Evolutionary conservation across 2,797 vertebrate species (phyloP), one percentile per base, ranked within the genome.

Genomic region (Danio choprae): DNA sequence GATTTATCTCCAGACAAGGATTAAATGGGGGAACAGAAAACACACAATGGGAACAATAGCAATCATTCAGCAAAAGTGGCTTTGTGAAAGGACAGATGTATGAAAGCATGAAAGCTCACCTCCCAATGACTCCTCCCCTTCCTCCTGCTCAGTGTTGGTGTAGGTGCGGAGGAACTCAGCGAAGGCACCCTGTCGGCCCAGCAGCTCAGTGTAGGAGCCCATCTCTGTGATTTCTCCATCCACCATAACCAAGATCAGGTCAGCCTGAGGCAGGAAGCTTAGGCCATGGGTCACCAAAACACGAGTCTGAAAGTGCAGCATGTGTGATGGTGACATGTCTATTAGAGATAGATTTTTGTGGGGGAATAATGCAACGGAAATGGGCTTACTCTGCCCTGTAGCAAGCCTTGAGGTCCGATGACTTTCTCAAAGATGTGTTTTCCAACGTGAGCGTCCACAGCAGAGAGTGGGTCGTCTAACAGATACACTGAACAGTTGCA

Each of bases 381-480:
- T 7, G 22, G 3, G 80, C 92, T 65, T 86, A 99, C 98, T 92
- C 95, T 96, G 84, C 92, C 94, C 87, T 92, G 95, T 81, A 99
- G 93, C 50, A 98, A 86, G 22, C 98, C 97, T 84, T 94, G 96
- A 2, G 96, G 96, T 41, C 98, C 97, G 16, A 99, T 91, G 86
- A 99, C 96, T 12, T 95, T 93, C 16, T 98, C 97, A 83, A 99
- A 99, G 88, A 99, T 98, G 85, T 99, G 96, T 70, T 95, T 98
- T 20, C 98, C 98, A 6, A 99, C 97, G 1, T 99, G 97, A n/a
- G 97, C 95, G 0, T 98, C 98, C 4, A 99, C 98, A 0, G 97
- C 97, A 0, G 97, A 99, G 65, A 99, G 91, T 0, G 98, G 96
- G 84, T 99, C 97, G 0, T 99, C 97, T 16, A 98, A 90, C 76